These are phyloP conservation scores for Globodera ellingtonae DNA, from an alignment of 1,140 invertebrate genomes.

Conservation along the genomic window DNA sequence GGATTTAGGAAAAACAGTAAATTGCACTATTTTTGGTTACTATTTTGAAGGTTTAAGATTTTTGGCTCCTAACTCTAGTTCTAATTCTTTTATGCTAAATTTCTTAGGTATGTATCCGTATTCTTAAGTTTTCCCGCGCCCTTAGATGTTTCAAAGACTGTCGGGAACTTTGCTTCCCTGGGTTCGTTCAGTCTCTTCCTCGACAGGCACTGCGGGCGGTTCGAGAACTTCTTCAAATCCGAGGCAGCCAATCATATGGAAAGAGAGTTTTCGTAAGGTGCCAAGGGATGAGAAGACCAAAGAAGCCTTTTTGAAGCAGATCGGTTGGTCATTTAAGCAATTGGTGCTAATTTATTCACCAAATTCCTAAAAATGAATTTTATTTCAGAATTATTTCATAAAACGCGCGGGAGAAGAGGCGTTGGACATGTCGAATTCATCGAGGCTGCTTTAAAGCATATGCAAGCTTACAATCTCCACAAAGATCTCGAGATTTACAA, in stretches of 20 bases:
- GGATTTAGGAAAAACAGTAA: no score
- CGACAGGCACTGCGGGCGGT: neutral
- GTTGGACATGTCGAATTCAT: conserved; percentile 90
- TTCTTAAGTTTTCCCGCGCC: no score
- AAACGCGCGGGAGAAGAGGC: conserved; percentile 38
- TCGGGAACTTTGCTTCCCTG: neutral
- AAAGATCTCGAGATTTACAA: conserved; percentile 90
- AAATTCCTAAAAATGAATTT: neutral
- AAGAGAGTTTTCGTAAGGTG: conserved; percentile 47
- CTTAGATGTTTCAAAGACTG: neutral
- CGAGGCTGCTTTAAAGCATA: conserved; percentile 79
- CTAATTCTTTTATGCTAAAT: no score
- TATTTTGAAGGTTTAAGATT: no score
- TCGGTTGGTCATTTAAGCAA: conserved; percentile 23
- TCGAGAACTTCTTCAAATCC: neutral
- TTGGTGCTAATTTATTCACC: neutral
- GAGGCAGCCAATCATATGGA: conserved; percentile 27
- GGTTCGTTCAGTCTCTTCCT: neutral
- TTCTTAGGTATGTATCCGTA: no score
- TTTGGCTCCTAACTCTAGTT: no score
- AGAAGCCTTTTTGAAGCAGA: conserved; percentile 36
- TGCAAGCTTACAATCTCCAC: conserved; percentile 83
- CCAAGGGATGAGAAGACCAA: conserved; percentile 41
- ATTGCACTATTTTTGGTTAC: no score
- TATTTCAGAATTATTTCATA: conserved; percentile 49